Percentiles rank a stretch among this genome's conserved stretches.
Conservation (phyloP, 2,797 vertebrate species). For the Cyprinella venusta region DNA sequence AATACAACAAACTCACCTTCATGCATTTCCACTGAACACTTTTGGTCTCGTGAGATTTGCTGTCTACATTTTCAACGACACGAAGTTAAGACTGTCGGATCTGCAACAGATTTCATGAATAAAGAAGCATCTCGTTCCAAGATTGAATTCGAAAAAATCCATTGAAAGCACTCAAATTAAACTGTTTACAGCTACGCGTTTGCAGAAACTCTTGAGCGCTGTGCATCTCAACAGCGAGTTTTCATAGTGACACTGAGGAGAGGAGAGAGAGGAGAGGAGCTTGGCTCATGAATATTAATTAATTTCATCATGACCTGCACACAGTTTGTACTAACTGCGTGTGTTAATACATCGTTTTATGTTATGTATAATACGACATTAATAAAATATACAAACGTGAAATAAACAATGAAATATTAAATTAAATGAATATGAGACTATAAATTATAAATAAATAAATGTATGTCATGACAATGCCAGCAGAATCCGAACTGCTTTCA, state of each 20-base stretch:
- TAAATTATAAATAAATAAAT: neutral
- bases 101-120: neutral
- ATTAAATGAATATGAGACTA: neutral
- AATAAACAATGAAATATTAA: neutral
- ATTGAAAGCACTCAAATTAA: neutral
- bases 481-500: neutral
- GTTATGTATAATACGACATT: neutral
- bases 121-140: neutral
- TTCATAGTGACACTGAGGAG: neutral
- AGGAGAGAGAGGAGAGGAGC: neutral
- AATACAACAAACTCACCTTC: slow-evolving; percentile 32
- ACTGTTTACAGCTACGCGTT: neutral
- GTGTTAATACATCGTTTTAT: neutral
- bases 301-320: neutral
- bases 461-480: neutral
- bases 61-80: slow-evolving; percentile 29
- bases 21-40: slow-evolving; percentile 37
- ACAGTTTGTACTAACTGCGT: neutral
- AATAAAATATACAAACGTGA: neutral
- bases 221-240: neutral
- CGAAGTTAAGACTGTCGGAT: neutral
- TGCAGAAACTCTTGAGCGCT: neutral
- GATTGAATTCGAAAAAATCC: neutral
- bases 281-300: slow-evolving; percentile 30
- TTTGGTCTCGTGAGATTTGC: neutral